phyloP scores from a whole-genome alignment of 2,888 invertebrate genomes.

The Drosophila ochracea region DNA sequence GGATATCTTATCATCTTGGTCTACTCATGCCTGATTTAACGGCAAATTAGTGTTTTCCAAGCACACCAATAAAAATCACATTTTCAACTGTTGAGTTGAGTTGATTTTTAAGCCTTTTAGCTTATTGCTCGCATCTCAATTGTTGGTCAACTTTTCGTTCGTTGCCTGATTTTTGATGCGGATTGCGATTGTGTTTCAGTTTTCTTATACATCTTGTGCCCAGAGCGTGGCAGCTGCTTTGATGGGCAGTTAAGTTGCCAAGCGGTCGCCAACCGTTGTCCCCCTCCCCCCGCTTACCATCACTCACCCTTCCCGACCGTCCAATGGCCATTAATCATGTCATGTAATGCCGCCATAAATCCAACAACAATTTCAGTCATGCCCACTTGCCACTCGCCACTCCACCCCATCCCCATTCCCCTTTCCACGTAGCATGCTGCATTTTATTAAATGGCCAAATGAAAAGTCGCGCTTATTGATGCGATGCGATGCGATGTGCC shows the following conservation, averaged over 20 bases:
- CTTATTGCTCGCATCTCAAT: slow-evolving; percentile 23
- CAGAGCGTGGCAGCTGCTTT: slow-evolving; percentile 55
- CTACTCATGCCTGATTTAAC: neutral
- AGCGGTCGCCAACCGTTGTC: neutral
- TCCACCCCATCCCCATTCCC: slow-evolving; percentile 4
- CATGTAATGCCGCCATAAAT: slow-evolving; percentile 83
- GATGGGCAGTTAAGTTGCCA: slow-evolving; percentile 57
- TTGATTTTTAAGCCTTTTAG: slow-evolving; percentile 14
- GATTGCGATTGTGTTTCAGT: neutral
- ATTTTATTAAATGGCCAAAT: slow-evolving; percentile 81
- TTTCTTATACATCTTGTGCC: neutral
- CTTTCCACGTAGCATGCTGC: slow-evolving; percentile 51
- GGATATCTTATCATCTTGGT: neutral
- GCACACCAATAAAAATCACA: neutral
- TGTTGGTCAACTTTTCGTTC: slow-evolving; percentile 14
- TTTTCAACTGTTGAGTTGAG: neutral
- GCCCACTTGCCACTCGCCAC: neutral
- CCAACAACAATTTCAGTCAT: slow-evolving; percentile 76
- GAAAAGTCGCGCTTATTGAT: slow-evolving; percentile 80
- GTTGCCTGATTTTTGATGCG: neutral
- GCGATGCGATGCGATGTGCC: slow-evolving; percentile 29
- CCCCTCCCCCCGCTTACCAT: neutral
- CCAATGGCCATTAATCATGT: slow-evolving; percentile 79
- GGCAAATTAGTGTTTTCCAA: neutral
- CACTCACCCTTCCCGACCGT: neutral